Conservation (phyloP, 92 coral and sea anemone species). For the Umimayanthus kanabou region DNA sequence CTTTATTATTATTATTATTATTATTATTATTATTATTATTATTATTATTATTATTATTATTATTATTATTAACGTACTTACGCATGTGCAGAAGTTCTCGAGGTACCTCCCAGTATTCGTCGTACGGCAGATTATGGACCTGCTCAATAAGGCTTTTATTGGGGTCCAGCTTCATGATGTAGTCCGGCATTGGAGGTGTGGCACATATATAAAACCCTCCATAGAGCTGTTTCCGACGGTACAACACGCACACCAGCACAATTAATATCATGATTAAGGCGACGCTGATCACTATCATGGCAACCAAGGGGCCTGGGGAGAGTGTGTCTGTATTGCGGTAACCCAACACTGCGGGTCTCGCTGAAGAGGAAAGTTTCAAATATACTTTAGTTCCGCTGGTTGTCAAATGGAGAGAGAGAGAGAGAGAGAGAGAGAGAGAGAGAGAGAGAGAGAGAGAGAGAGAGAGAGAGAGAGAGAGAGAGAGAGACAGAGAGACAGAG, state of each 20-base stretch:
- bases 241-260: conserved; percentile 64
- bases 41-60: too few species aligned
- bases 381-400: not conserved
- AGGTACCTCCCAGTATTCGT: conserved; percentile 91
- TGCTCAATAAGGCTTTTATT: conserved; percentile 78
- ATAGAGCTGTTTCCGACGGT: conserved; percentile 82
- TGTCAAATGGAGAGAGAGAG: not conserved
- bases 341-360: conserved; percentile 32
- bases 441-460: too few species aligned
- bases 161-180: conserved; percentile 84
- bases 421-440: too few species aligned
- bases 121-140: conserved; percentile 87
- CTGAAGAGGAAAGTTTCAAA: conserved; percentile 26
- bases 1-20: too few species aligned
- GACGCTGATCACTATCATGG: conserved; percentile 54
- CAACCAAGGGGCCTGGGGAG: conserved; percentile 51
- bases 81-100: conserved; percentile 72
- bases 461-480: too few species aligned
- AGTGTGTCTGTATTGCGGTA: conserved; percentile 3
- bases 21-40: too few species aligned
- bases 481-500: too few species aligned
- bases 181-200: conserved; percentile 94
- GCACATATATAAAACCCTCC: conserved; percentile 93
- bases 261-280: conserved; percentile 54
- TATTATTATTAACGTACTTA: too few species aligned